Base-by-base conservation (phyloP, 2,888 invertebrate species). In the Platycheirus albimanus region DNA sequence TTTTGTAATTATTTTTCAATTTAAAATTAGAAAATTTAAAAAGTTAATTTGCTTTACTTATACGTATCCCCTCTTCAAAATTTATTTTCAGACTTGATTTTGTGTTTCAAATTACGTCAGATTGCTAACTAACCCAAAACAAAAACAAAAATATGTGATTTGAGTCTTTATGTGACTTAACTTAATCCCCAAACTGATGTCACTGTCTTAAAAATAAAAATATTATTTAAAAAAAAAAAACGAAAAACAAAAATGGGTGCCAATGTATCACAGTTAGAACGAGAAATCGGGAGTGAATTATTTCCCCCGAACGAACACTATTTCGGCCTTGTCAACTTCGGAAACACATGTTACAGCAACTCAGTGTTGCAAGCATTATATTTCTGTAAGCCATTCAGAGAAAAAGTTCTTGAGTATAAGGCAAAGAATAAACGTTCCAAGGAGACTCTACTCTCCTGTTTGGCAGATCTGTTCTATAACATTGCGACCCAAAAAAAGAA, bases 401-500 rank as follows among this genome's bases (percentile, higher is more conserved):
- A 99, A 89, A 98, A 97, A 92, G 98, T 99, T 64, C 93, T 99
- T 85, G 98, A 98, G 90, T 99, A 99, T 91, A 99, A 99, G 92
- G 97, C 97, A 28, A 97, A 97, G 90, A 98, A 97, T 89, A 98
- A 98, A 90, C 92, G 97, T 89, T 97, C 97, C 58, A 99, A 99
- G 92, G 99, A 99, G 91, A 99, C 99, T 2, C 92, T 99, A 85
- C 93, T 99, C 87, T 98, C 99, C 89, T 99, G 99, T 91, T 93
- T 99, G 86, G 99, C 99, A 81, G 99, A 99, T 92, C 93, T 99
- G 84, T 99, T 99, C 92, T 97, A 99, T 92, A 98, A 96, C 91
- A 99, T 99, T 90, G 99, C 99, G 43, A 99, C 99, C n/a, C 99
- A 99, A 90, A 99, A 99, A 93, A 99, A 99, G 91, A 98, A 99